phyloP scores from a whole-genome alignment of 2,797 vertebrate species.

The Crypturellus tataupa region DNA sequence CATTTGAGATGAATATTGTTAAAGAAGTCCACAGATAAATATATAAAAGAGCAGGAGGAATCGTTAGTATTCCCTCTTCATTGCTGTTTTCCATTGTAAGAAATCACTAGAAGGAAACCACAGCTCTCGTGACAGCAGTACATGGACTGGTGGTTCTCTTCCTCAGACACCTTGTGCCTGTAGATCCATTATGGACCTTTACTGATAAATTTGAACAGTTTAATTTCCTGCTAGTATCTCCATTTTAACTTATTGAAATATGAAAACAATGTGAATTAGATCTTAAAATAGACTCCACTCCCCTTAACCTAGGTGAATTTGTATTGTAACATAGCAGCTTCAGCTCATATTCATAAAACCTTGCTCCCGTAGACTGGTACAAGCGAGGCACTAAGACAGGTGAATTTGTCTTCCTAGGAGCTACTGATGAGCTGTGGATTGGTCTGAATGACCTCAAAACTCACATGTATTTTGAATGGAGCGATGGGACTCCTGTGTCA shows the following conservation, averaged over 20 bases:
- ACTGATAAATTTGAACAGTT: not conserved
- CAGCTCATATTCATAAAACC: not conserved
- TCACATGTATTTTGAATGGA: conserved; percentile 92
- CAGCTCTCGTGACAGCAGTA: not conserved
- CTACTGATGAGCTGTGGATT: conserved; percentile 89
- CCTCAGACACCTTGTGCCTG: not conserved
- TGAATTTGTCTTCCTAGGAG: conserved; percentile 72
- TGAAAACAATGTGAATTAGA: not conserved
- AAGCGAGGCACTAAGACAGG: not conserved
- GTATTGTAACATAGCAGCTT: not conserved
- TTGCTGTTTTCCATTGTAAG: not conserved
- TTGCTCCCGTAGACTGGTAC: not conserved
- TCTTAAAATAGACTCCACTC: conserved; percentile 2
- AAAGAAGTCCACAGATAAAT: not conserved
- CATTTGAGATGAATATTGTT: not conserved
- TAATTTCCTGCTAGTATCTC: conserved; percentile 5
- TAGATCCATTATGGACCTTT: not conserved
- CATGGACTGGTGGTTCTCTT: not conserved
- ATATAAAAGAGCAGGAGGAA: not conserved
- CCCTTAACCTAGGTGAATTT: not conserved
- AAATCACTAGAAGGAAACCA: conserved; percentile 3
- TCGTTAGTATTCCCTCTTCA: not conserved
- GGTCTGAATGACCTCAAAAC: conserved; percentile 90
- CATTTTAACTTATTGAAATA: conserved; percentile 3
- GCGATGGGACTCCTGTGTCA: conserved; percentile 88